Evolutionary conservation across 1,140 invertebrate genomes (phyloP), one percentile per base, ranked within the genome.

Genomic region (Megalonaias nervosa): DNA sequence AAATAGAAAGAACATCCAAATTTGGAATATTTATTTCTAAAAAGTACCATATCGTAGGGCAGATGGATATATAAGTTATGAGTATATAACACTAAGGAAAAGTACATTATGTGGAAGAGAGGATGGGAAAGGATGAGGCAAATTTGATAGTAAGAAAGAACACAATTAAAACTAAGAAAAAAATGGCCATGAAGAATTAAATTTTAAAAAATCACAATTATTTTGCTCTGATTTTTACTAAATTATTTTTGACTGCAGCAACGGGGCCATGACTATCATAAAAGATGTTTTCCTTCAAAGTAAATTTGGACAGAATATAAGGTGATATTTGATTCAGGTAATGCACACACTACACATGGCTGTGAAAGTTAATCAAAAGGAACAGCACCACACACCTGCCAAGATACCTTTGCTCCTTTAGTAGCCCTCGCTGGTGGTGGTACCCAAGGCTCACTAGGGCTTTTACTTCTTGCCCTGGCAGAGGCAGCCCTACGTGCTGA

Each of bases 361-460:
- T 62, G 23, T 19, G 19, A 62, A 9, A 62, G 19, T 23, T 62
- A 62, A 19, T 19, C 21, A 17, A 62, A n/a, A 62, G 19, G n/a
- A 17, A 70, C 21, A 69, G n/a, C n/a, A 13, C 15, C 21, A 77
- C 84, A 66, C 79, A 90, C 89, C 87, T 90, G 86, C 86, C 86
- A 90, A 26, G 86, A 77, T 3, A 89, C 75, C 60, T 86, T 86
- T 21, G 83, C 81, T 12, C 86, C 86, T 65, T 83, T 86, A 5
- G 86, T 86, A 64, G 89, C 82, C 58, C 87, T 89, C 9, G 83
- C 89, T 23, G 89, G 89, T 5, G 89, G 85, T 17, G 89, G 89
- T 1, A 90, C 86, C 89, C 89, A 91, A 68, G 88, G 86, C 26
- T 86, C 85, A 21, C 81, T 61, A n/a, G 87, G 86, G 75, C 85